Evolutionary conservation across 2,797 vertebrate species (phyloP).

Genomic region (Menidia menidia): DNA sequence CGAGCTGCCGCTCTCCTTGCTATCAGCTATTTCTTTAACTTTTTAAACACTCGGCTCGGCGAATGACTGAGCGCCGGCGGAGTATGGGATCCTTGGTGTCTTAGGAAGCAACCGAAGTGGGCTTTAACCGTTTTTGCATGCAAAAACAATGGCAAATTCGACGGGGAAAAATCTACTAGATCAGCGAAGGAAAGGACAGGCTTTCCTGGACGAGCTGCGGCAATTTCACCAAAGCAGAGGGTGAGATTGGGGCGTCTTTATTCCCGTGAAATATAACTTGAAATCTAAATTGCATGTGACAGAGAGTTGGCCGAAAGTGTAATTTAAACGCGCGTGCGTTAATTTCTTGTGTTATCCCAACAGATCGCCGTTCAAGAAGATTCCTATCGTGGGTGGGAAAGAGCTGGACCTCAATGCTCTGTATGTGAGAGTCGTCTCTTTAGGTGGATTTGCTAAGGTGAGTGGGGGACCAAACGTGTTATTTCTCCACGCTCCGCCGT

Average conservation of each 20-base stretch:
- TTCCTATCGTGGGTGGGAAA: conserved; percentile 97
- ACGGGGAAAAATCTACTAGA: conserved; percentile 97
- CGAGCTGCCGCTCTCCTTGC: conserved; percentile 85
- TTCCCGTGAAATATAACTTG: conserved; percentile 76
- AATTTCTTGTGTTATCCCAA: conserved; percentile 70
- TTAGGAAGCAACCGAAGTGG: conserved; percentile 93
- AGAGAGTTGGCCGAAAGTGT: conserved; percentile 70
- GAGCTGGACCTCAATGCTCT: conserved; percentile 98
- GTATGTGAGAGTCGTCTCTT: conserved; percentile 97
- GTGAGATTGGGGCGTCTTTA: conserved; percentile 89
- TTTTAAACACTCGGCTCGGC: conserved; percentile 88
- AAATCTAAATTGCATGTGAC: conserved; percentile 65
- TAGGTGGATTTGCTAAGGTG: conserved; percentile 99
- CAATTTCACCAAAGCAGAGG: conserved; percentile 99
- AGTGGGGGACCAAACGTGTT: conserved; percentile 89
- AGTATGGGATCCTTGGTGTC: conserved; percentile 98
- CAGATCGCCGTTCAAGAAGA: conserved; percentile 98
- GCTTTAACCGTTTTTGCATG: conserved; percentile 88
- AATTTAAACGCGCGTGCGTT: conserved; percentile 70
- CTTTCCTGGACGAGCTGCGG: conserved; percentile 99
- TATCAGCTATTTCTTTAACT: conserved; percentile 89
- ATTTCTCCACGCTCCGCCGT: conserved; percentile 79
- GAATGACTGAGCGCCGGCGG: conserved; percentile 97
- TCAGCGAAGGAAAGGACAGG: conserved; percentile 98
- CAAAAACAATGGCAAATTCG: conserved; percentile 96